These are phyloP conservation scores for Machimus atricapillus DNA, from an alignment of 2,888 invertebrate genomes.

Conservation along the genomic window DNA sequence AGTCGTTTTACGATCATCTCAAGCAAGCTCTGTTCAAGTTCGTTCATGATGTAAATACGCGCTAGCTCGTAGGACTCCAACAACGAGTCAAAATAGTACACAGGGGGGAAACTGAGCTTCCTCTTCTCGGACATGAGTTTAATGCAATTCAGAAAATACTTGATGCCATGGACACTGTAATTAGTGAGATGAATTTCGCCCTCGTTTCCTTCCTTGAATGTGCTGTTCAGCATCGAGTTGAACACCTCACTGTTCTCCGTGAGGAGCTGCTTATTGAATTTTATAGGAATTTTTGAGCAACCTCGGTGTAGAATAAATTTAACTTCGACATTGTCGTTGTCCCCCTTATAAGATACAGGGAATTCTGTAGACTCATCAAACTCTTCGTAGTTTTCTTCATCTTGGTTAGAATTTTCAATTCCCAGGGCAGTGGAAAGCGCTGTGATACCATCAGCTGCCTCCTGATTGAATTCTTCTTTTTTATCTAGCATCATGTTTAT, in stretches of 20 bases:
- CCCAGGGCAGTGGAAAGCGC: conserved; percentile 57
- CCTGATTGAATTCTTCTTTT: conserved; percentile 54
- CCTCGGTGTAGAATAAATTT: conserved; percentile 47
- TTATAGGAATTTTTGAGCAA: conserved; percentile 49
- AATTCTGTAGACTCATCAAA: conserved; percentile 47
- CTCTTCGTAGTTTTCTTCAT: conserved; percentile 32
- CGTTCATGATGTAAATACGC: conserved; percentile 59
- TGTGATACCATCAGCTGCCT: conserved; percentile 59
- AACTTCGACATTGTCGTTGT: conserved; percentile 45
- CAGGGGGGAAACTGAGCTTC: conserved; percentile 52
- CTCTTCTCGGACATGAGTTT: conserved; percentile 51
- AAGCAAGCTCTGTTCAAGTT: conserved; percentile 56
- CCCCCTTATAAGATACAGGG: conserved; percentile 11
- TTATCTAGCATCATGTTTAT: conserved; percentile 56
- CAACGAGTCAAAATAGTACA: conserved; percentile 54
- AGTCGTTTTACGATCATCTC: conserved; percentile 55
- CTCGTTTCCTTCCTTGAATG: conserved; percentile 59
- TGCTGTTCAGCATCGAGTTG: conserved; percentile 60
- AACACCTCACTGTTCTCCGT: conserved; percentile 61
- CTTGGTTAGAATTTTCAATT: conserved; percentile 48
- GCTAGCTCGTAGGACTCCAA: conserved; percentile 61
- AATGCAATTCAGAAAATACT: conserved; percentile 60
- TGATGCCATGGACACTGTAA: conserved; percentile 56
- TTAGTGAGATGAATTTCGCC: conserved; percentile 59
- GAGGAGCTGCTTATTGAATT: conserved; percentile 58